phyloP scores from a whole-genome alignment of 2,797 vertebrate genomes.

The Platyrinchus mystaceus region DNA sequence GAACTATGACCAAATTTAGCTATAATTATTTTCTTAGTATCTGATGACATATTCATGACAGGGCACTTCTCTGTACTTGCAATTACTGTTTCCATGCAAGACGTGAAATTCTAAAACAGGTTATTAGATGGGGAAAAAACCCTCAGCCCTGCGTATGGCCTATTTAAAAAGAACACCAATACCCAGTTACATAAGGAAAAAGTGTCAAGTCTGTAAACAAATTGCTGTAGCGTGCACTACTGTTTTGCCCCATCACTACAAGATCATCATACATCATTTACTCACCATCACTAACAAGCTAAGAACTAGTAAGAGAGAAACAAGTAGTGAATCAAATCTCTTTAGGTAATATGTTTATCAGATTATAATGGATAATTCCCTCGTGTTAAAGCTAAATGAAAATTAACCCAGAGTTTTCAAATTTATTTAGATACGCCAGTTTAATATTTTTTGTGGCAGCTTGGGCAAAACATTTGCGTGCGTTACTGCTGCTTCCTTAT shows the following conservation, averaged over 20 bases:
- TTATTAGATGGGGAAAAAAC: neutral
- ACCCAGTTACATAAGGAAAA: neutral
- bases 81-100: neutral
- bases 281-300: neutral
- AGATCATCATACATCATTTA: neutral
- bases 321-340: neutral
- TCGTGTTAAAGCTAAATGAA: neutral
- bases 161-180: neutral
- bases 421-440: neutral
- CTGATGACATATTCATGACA: neutral
- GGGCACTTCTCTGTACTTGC: neutral
- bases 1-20: neutral
- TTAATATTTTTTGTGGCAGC: fast-evolving
- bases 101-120: neutral
- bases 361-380: neutral
- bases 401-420: neutral
- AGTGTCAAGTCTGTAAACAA: neutral
- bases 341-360: neutral
- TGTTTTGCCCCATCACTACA: neutral
- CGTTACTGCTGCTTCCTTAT: neutral
- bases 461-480: fast-evolving
- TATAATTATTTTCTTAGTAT: neutral
- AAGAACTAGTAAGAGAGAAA: neutral
- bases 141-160: neutral
- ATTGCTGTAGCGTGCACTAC: fast-evolving